Base-by-base conservation (phyloP, 2,797 vertebrate species). In the Lates japonicus region DNA sequence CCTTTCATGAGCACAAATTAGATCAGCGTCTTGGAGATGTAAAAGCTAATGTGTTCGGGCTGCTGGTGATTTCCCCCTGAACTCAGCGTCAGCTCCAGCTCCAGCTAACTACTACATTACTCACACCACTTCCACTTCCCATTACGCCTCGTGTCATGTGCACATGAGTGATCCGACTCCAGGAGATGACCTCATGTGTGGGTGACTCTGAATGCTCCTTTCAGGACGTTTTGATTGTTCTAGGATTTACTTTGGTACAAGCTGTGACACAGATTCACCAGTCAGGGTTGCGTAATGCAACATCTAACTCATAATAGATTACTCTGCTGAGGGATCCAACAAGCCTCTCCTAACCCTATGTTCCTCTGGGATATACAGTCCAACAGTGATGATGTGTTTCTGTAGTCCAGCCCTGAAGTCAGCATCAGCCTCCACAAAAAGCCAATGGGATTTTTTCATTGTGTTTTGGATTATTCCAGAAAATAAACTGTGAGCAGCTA, bases 101-200 rank as follows among this genome's bases (percentile, higher is more conserved):
- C 68, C 55, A 14, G 84, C 87, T 76, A 89, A 87, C 86, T 88
- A 80, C 76, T 88, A 71, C 80, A 91, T 92, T 90, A 91, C 87
- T 93, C 89, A 89, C 78, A 87, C 81, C 80, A 90, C 89, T 93
- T 93, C 91, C 88, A 82, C 83, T 84, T 86, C 86, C 85, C 87
- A 89, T 87, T 89, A 86, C 31, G 11, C 63, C 62, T 48, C 1
- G 59, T 83, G 80, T 90, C 80, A 88, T 80, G 71, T 39, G 76
- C 74, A 78, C 49, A 63, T 63, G 74, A 81, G 67, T 73, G 83
- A 89, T 76, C 64, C 8, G 51, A 61, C 72, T 89, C 80, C 76
- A 84, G 76, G 70, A 80, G 78, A 84, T 91, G 82, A 93, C 81
- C 79, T 92, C 82, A 90, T 91, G 83, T 83, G 83, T 85, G 88